Base-by-base conservation (phyloP, 2,113 vertebrate species). In the Tragelaphus imberbis region DNA sequence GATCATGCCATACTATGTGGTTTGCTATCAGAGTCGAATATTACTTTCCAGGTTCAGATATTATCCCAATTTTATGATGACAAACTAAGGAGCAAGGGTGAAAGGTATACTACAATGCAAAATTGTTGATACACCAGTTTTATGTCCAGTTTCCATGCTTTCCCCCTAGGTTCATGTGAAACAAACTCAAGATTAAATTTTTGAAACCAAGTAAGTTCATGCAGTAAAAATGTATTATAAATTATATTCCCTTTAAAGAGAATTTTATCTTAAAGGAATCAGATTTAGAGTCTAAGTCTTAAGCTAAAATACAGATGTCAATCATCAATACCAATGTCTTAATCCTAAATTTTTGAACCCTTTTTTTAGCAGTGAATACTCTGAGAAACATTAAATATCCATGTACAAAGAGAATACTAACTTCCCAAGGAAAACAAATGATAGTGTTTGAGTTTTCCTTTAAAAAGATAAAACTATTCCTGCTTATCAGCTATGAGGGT, bases 61-160 rank as follows among this genome's bases (percentile, higher is more conserved):
- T 61, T 90, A 96, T 71, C n/a, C 68, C 94, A 97, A 86, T 88
- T 97, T 94, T 97, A 90, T 94, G 44, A 88, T 47, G 49, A 95
- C 53, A 95, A 97, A 92, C 77, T 95, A 97, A 90, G 80, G 53
- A 80, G 47, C 81, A 95, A 10, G 16, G 30, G 15, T 71, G 65
- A 89, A 93, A 96, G 51, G 84, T 84, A 87, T 6, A 95, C 36
- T 55, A 40, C 75, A 53, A 16, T 27, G 49, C n/a, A 81, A 82
- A 94, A 84, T 19, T 93, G 53, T 65, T 47, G 33, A 87, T 81
- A 65, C 19, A 89, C 49, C 80, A 80, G 89, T 80, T 93, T 86
- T 68, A 87, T 87, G 23, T 95, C 44, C 44, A 80, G 14, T 86
- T 96, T 77, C 68, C 25, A 59, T 86, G 28, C 94, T 95, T 95